Evolutionary conservation across 1,140 invertebrate species (phyloP).

Genomic region (Bilobella aurantiaca): DNA sequence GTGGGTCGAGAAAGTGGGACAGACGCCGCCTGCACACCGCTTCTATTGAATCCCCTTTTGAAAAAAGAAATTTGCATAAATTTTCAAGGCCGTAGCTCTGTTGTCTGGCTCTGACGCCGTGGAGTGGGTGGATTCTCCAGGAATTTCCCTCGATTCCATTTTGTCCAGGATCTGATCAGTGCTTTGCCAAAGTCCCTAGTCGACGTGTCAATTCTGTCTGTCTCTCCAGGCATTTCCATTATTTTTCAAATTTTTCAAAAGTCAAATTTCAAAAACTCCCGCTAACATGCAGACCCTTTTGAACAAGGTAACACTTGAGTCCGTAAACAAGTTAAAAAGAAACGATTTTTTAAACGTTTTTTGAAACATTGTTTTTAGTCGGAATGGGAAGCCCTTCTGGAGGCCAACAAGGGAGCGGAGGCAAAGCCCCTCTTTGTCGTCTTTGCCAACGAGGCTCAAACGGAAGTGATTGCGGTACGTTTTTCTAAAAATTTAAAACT

Average conservation of each 20-base stretch:
- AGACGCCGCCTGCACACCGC: too few species aligned
- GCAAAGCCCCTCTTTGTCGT: background rate
- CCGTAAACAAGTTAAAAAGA: background rate
- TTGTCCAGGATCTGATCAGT: too few species aligned
- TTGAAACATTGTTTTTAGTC: background rate
- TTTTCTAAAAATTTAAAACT: background rate
- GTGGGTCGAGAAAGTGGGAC: too few species aligned
- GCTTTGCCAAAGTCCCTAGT: too few species aligned
- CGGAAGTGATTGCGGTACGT: background rate
- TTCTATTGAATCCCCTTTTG: too few species aligned
- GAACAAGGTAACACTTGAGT: background rate
- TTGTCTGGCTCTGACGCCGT: too few species aligned
- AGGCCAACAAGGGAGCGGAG: background rate
- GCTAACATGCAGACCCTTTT: background rate
- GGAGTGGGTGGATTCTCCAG: too few species aligned
- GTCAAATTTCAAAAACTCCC: background rate
- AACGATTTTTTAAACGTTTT: background rate
- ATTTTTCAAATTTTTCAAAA: background rate
- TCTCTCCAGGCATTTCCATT: too few species aligned
- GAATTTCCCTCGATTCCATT: too few species aligned
- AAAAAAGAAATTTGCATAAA: too few species aligned
- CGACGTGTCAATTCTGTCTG: too few species aligned
- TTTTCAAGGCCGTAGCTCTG: too few species aligned
- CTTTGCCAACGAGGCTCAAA: background rate
- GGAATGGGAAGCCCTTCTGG: background rate